Evolutionary conservation across 2,797 vertebrate genomes (phyloP).

Genomic region (Sebastes oblongus): DNA sequence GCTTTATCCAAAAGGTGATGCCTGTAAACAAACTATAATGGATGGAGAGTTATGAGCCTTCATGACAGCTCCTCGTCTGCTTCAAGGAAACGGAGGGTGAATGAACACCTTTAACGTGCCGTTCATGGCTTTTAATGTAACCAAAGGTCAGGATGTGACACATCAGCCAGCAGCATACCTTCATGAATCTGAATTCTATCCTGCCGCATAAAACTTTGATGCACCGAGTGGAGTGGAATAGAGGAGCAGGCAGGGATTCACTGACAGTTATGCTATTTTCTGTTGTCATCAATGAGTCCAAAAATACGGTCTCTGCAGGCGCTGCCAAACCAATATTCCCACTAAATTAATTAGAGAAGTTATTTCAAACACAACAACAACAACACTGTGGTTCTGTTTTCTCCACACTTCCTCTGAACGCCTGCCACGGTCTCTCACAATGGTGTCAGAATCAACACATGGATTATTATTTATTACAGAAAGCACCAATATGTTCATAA

Average conservation of each 20-base stretch:
- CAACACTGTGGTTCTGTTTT: constrained; percentile 43
- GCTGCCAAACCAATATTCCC: constrained; percentile 58
- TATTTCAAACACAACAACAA: constrained; percentile 39
- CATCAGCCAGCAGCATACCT: background rate
- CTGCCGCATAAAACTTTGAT: constrained; percentile 2
- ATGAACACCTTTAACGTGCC: constrained; percentile 3
- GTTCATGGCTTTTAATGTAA: constrained; percentile 9
- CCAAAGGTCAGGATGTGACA: constrained; percentile 40
- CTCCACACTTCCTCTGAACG: constrained; percentile 48
- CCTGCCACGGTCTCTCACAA: constrained; percentile 23
- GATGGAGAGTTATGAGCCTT: background rate
- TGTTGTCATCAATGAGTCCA: constrained; percentile 42
- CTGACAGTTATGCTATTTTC: constrained; percentile 28
- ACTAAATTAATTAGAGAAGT: constrained; percentile 66
- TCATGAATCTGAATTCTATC: constrained; percentile 7
- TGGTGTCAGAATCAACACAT: constrained; percentile 36
- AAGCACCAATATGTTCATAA: constrained; percentile 17
- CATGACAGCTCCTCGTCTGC: background rate
- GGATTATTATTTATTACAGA: constrained; percentile 35
- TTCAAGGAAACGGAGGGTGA: background rate
- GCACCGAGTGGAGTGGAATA: background rate
- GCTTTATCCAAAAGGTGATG: background rate
- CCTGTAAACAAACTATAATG: background rate
- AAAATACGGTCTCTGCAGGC: constrained; percentile 46
- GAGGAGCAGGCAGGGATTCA: constrained; percentile 5